Base-by-base conservation (phyloP, 2,888 invertebrate species). In the Automeris io region DNA sequence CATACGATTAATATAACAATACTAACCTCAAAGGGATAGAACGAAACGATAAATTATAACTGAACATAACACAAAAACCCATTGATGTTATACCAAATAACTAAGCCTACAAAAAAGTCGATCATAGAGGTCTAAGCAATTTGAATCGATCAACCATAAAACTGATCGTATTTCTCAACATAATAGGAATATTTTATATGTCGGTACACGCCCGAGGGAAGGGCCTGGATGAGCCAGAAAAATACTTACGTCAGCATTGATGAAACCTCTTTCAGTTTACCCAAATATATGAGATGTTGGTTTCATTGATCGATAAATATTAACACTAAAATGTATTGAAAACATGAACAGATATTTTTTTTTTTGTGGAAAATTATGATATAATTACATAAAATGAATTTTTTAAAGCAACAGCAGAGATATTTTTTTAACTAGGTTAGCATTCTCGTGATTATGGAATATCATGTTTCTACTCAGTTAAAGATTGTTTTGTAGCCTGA, bases 221-320 rank as follows among this genome's bases (percentile, higher is more conserved):
- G 34, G 43, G 45, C 41, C 46, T 51, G 55, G 52, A 43, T 33
- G 34, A 42, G 45, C 41, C 46, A 53, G 45, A 45, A 46, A 44
- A 45, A 42, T 51, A 49, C 47, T 52, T 49, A 51, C 54, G 57
- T 59, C 61, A 56, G 54, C 49, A 35, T 37, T 47, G 45, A 51
- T 51, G 54, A 47, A 57, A 54, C 54, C 49, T 40, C 51, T 47
- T 42, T 11, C 5, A 33, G 18, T 18, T 25, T 25, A 25, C 5
- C 11, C 6, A 25, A 6, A 12, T 25, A 25, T 25, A 25, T 25
- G 5, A 6, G 25, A 25, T 25, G 26, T 26, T 26, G 2, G 12
- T 9, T 26, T 26, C 13, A 13, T 7, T 26, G 13, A 26, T 26
- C n/a, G n/a, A n/a, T n/a, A n/a, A n/a, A n/a, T n/a, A n/a, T n/a